Evolutionary conservation across 2,797 vertebrate genomes (phyloP).

Genomic region (Bucorvus abyssinicus): DNA sequence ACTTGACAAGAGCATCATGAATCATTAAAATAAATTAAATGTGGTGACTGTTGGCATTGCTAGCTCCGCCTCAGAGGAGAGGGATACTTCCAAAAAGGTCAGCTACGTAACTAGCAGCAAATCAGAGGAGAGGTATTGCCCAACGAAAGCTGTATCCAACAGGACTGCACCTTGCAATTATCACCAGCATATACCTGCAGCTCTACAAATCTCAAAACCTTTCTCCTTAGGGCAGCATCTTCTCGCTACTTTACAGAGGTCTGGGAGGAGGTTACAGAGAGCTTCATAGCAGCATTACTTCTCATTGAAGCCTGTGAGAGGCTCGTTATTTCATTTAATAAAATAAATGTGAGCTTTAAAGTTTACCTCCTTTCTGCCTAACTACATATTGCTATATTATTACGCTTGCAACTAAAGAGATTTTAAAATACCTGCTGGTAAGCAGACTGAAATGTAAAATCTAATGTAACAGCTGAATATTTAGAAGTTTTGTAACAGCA

Average conservation of each 20-base stretch:
- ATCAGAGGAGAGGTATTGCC: constrained; percentile 33
- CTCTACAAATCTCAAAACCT: neutral
- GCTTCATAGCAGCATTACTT: constrained; percentile 49
- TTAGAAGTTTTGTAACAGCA: neutral
- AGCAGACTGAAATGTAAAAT: neutral
- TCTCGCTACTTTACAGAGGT: neutral
- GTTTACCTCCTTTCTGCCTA: constrained; percentile 1
- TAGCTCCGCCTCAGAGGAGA: neutral
- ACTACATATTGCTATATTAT: constrained; percentile 13
- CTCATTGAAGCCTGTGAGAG: neutral
- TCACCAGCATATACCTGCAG: neutral
- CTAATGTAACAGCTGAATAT: constrained; percentile 7
- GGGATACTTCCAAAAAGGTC: neutral
- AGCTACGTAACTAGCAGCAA: constrained; percentile 51
- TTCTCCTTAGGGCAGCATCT: constrained; percentile 5
- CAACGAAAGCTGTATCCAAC: neutral
- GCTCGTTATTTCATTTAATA: neutral
- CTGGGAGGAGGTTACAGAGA: neutral
- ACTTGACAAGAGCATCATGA: neutral
- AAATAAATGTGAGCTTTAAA: neutral
- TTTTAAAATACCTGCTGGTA: neutral
- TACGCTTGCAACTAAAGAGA: neutral
- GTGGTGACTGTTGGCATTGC: neutral
- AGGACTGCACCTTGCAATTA: neutral
- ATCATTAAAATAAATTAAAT: constrained; percentile 25